phyloP scores from a whole-genome alignment of 2,888 invertebrate species.

The Synanthedon andrenaeformis region DNA sequence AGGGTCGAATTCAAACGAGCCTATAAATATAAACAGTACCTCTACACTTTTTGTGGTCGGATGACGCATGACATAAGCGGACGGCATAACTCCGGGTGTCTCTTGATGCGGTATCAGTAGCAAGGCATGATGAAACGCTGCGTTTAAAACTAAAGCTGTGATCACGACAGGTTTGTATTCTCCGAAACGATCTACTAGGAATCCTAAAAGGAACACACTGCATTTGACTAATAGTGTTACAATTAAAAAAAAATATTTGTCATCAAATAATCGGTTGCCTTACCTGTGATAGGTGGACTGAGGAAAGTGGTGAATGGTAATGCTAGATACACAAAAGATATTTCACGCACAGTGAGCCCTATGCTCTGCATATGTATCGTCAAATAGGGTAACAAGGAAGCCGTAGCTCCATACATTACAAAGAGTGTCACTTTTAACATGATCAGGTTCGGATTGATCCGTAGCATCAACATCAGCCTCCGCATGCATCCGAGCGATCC shows the following conservation, averaged over 20 bases:
- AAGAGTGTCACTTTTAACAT: slow-evolving; percentile 86
- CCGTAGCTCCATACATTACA: slow-evolving; percentile 87
- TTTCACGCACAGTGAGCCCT: slow-evolving; percentile 87
- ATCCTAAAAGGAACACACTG: slow-evolving; percentile 68
- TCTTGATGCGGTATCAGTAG: slow-evolving; percentile 84
- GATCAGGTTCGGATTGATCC: slow-evolving; percentile 81
- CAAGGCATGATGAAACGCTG: slow-evolving; percentile 82
- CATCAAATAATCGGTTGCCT: slow-evolving; percentile 18
- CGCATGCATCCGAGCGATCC: slow-evolving; percentile 47
- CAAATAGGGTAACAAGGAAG: slow-evolving; percentile 86
- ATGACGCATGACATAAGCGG: slow-evolving; percentile 81
- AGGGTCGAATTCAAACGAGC: slow-evolving; percentile 32
- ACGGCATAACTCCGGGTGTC: slow-evolving; percentile 79
- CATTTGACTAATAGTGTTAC: not conserved
- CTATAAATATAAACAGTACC: slow-evolving; percentile 49
- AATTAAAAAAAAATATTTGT: not conserved
- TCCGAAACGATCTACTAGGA: slow-evolving; percentile 87
- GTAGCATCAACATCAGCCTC: slow-evolving; percentile 56
- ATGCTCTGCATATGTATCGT: slow-evolving; percentile 93
- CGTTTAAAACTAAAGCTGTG: slow-evolving; percentile 80
- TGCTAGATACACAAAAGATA: slow-evolving; percentile 87
- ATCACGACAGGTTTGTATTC: slow-evolving; percentile 88
- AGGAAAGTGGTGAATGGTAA: slow-evolving; percentile 88
- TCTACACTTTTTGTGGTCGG: slow-evolving; percentile 78
- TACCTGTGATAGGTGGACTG: slow-evolving; percentile 85